These are phyloP conservation scores for Scytalopus superciliaris DNA, from an alignment of 2,113 vertebrate species.

Conservation along the genomic window DNA sequence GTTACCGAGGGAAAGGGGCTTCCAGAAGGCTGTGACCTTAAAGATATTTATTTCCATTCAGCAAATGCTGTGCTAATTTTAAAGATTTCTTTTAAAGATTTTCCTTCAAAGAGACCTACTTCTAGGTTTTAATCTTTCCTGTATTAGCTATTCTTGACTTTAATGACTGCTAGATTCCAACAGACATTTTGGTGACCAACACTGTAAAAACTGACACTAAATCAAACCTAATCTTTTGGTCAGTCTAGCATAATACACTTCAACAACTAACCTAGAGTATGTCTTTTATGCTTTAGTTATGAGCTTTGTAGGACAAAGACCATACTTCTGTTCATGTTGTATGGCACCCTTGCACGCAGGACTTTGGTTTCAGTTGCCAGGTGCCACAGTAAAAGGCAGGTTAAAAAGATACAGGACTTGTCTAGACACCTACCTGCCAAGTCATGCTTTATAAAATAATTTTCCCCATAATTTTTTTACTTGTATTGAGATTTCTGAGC, in stretches of 20 bases:
- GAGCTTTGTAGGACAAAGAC: neutral
- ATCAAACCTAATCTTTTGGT: neutral
- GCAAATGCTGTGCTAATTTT: neutral
- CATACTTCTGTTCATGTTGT: neutral
- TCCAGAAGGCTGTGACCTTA: neutral
- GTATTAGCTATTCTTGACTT: neutral
- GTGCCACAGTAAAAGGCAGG: neutral
- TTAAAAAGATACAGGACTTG: neutral
- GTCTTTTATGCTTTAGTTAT: neutral
- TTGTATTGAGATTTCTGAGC: neutral
- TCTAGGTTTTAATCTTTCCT: neutral
- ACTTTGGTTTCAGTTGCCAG: fast-evolving
- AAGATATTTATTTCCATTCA: neutral
- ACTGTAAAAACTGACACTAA: neutral
- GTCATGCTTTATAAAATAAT: neutral
- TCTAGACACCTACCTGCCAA: neutral
- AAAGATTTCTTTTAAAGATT: neutral
- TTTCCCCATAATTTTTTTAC: neutral
- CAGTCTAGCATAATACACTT: neutral
- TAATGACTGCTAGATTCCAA: neutral
- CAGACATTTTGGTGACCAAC: neutral
- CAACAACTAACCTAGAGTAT: neutral
- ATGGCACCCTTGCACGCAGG: neutral
- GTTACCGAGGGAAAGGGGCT: neutral
- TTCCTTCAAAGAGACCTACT: neutral